These are phyloP conservation scores for Bemisia tabaci DNA, from an alignment of 1,140 invertebrate species.

Conservation along the genomic window DNA sequence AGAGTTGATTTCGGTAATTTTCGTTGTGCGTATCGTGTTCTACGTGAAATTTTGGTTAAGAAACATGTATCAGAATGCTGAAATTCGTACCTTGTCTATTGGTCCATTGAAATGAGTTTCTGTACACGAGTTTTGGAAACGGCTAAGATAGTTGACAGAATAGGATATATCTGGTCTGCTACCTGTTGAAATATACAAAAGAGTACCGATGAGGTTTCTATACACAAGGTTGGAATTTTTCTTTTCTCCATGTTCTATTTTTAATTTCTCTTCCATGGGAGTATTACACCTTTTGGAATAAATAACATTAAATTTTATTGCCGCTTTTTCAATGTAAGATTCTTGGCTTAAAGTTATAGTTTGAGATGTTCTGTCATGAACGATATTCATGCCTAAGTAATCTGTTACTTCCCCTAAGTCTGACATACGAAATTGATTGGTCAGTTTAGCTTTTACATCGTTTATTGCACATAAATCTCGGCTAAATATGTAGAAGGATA, in stretches of 20 bases:
- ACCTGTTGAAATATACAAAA: constrained; percentile 4
- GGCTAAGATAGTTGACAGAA: constrained; percentile 6
- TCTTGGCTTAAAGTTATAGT: constrained; percentile 1
- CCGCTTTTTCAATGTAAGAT: constrained; percentile 1
- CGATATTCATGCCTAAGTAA: constrained; percentile 7
- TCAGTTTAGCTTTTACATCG: neutral
- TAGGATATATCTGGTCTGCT: constrained; percentile 5
- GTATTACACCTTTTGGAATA: constrained; percentile 3
- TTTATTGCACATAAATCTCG: neutral
- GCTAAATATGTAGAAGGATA: neutral
- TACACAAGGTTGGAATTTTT: neutral
- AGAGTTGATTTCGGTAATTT: too few relatives aligned
- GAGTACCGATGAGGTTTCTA: constrained; percentile 3
- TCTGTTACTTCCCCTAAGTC: constrained; percentile 2
- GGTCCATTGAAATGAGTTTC: constrained; percentile 2
- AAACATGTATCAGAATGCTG: too few relatives aligned
- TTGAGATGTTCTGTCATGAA: neutral
- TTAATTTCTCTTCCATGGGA: constrained; percentile 7
- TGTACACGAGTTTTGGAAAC: constrained; percentile 2
- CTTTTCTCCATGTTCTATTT: constrained; percentile 4
- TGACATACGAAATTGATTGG: constrained; percentile 6
- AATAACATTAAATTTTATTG: constrained; percentile 1
- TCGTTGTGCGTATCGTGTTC: too few relatives aligned
- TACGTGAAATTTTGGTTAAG: too few relatives aligned
- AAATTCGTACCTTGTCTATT: too few relatives aligned